A percentile compares a stretch with the other conserved stretches of the same genome.
phyloP scores from a whole-genome alignment of 2,888 invertebrate species.

The Beris chalybata region DNA sequence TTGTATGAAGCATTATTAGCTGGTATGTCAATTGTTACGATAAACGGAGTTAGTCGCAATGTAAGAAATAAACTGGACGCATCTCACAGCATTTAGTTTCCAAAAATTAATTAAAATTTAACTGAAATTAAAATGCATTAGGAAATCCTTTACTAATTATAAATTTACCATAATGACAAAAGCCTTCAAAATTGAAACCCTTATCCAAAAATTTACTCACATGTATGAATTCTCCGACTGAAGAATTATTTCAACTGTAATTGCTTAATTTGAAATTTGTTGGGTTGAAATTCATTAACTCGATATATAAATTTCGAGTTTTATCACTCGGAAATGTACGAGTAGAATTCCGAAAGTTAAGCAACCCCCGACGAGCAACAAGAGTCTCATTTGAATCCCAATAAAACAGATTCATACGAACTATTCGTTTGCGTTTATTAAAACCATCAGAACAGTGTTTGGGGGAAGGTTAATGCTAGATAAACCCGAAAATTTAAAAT shows the following conservation, averaged over 20 bases:
- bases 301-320: constrained; percentile 18
- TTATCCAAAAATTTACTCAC: not conserved
- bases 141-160: no score
- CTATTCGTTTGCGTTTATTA: constrained; percentile 35
- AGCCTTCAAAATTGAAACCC: not conserved
- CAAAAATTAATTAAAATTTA: no score
- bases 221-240: constrained; percentile 13
- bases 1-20: no score
- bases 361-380: constrained; percentile 30
- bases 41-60: no score
- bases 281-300: constrained; percentile 30
- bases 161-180: constrained; percentile 1
- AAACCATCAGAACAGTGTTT: constrained; percentile 30
- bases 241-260: constrained; percentile 22
- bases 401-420: constrained; percentile 34
- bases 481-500: constrained; percentile 36
- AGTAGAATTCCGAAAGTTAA: constrained; percentile 17
- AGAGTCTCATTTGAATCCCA: constrained; percentile 35
- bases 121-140: no score
- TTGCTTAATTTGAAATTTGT: constrained; percentile 29
- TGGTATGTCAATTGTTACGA: no score
- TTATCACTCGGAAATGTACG: constrained; percentile 18
- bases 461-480: constrained; percentile 30
- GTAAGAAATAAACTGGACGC: no score
- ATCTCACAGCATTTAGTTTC: no score